phyloP scores from a whole-genome alignment of 2,888 invertebrate species.

The Andrena camellia region DNA sequence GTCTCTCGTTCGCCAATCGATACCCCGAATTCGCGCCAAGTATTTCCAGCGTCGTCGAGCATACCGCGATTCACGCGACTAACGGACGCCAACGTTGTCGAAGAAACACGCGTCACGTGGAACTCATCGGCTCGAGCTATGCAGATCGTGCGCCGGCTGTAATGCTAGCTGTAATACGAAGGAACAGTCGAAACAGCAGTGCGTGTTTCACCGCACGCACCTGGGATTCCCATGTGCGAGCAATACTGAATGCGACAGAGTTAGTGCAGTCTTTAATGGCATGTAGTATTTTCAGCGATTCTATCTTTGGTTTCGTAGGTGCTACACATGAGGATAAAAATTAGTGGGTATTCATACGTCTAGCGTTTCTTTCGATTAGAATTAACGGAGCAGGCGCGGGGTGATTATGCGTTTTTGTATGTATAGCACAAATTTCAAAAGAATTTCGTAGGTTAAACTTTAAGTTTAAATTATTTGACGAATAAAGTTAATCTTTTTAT shows the following conservation, averaged over 20 bases:
- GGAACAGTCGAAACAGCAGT: neutral
- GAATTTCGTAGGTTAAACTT: too few species aligned
- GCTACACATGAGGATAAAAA: neutral
- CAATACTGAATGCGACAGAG: neutral
- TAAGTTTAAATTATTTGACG: too few species aligned
- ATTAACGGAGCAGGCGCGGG: too few species aligned
- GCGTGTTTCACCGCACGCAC: constrained; percentile 31
- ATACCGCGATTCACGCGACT: constrained; percentile 28
- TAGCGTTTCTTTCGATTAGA: too few species aligned
- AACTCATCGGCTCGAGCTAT: constrained; percentile 21
- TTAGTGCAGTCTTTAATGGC: neutral
- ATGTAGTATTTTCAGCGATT: neutral
- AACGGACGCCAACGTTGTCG: constrained; percentile 44
- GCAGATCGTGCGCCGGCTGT: constrained; percentile 41
- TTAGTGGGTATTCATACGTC: neutral
- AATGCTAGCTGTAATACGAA: constrained; percentile 24
- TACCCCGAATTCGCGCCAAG: constrained; percentile 47
- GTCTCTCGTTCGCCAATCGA: constrained; percentile 40
- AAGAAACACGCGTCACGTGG: constrained; percentile 37
- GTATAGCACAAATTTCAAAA: too few species aligned
- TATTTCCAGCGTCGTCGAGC: constrained; percentile 24
- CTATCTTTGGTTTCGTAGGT: neutral
- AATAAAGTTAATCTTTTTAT: too few species aligned
- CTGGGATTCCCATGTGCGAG: constrained; percentile 28
- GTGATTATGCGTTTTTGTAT: too few species aligned